A percentile compares a stretch with the other conserved stretches of the same genome.
These are phyloP conservation scores for Mirza zaza DNA, from an alignment of 2,113 vertebrate species.

Conservation along the genomic window DNA sequence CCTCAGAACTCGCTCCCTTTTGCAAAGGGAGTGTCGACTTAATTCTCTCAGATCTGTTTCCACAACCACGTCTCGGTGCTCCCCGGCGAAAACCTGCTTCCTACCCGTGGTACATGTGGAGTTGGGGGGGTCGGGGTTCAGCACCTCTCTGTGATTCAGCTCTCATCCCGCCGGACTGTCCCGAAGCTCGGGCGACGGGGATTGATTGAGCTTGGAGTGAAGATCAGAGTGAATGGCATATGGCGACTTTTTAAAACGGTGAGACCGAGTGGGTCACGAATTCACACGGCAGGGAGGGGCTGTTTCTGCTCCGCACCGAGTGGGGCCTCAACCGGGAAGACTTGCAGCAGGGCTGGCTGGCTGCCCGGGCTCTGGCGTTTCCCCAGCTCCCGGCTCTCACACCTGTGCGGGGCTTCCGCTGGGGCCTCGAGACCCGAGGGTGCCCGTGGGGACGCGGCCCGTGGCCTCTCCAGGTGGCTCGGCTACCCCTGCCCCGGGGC, in stretches of 20 bases:
- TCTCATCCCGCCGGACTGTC: accelerated
- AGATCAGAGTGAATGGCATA: too few relatives aligned
- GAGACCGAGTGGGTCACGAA: background rate
- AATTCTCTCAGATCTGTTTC: background rate
- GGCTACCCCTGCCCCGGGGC: accelerated
- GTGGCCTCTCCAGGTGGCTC: accelerated
- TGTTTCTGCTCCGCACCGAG: too few relatives aligned
- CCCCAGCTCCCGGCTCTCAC: accelerated
- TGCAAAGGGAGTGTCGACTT: background rate
- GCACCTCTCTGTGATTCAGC: accelerated
- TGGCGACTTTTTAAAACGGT: background rate
- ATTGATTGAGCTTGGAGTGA: background rate
- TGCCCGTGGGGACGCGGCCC: accelerated
- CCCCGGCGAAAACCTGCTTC: background rate
- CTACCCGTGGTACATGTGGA: accelerated
- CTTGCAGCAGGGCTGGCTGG: background rate
- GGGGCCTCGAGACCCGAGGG: background rate
- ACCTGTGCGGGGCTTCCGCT: accelerated
- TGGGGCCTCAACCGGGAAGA: accelerated
- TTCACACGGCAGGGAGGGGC: accelerated
- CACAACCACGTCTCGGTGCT: accelerated
- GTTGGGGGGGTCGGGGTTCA: too few relatives aligned
- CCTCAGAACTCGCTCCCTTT: background rate
- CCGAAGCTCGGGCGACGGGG: background rate
- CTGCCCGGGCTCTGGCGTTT: accelerated